Conservation (phyloP, 1,140 invertebrate genomes). For the Pissodes strobi region DNA sequence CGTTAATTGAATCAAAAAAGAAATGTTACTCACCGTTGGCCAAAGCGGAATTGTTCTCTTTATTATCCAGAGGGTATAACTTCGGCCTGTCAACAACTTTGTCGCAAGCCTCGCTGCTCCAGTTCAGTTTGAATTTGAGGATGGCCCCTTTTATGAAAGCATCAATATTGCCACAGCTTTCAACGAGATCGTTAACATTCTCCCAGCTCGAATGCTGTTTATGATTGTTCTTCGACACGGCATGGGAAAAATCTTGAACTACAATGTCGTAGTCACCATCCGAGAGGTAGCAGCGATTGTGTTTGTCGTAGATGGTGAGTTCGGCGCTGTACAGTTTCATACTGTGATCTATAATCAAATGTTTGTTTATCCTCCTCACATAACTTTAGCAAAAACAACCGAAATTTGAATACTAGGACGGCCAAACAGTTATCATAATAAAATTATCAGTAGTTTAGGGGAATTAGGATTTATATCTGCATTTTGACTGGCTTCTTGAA, state of each 20-base stretch:
- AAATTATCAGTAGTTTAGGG: no score
- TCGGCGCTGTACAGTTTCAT: constrained; percentile 80
- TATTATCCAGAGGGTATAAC: constrained; percentile 62
- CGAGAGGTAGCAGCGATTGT: constrained; percentile 80
- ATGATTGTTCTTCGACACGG: constrained; percentile 59
- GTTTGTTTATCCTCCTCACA: no score
- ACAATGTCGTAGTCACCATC: constrained; percentile 90
- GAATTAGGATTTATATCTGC: no score
- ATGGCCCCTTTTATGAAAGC: constrained; percentile 75
- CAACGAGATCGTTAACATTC: constrained; percentile 71
- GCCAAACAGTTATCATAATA: no score
- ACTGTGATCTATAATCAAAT: no score
- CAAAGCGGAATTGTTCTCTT: constrained; percentile 63
- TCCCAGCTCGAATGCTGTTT: constrained; percentile 80
- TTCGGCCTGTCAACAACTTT: constrained; percentile 71
- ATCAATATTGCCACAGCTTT: constrained; percentile 65
- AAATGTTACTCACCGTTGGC: constrained; percentile 35
- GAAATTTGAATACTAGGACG: no score
- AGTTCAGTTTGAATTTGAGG: constrained; percentile 81
- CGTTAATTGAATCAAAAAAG: no score
- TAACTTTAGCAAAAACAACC: no score
- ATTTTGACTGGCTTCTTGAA: no score
- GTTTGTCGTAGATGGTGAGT: constrained; percentile 88
- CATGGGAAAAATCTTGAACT: constrained; percentile 71
- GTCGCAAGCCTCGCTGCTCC: constrained; percentile 75